These are phyloP conservation scores for Toxotes jaculatrix DNA, from an alignment of 2,113 vertebrate genomes.

Conservation along the genomic window DNA sequence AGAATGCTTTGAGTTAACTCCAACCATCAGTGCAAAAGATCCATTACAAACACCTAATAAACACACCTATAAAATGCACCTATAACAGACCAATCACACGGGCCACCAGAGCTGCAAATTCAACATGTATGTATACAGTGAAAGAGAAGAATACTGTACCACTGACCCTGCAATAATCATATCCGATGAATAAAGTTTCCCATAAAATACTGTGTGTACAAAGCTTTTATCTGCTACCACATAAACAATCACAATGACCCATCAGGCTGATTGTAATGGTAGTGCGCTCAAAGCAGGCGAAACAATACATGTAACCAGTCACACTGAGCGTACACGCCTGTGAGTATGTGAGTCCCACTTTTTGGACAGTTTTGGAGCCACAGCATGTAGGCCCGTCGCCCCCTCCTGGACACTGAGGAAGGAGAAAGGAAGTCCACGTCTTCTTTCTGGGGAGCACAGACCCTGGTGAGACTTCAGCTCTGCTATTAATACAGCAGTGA, in stretches of 20 bases:
- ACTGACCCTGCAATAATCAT: background rate
- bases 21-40: slow-evolving; percentile 21
- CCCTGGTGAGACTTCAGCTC: background rate
- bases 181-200: background rate
- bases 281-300: background rate
- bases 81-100: background rate
- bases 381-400: slow-evolving; percentile 58
- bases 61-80: slow-evolving; percentile 45
- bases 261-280: background rate
- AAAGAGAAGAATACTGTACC: background rate
- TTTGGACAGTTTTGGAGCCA: background rate
- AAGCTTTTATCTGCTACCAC: background rate
- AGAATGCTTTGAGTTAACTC: slow-evolving; percentile 8
- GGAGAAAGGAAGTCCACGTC: background rate
- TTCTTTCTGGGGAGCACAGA: background rate
- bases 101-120: slow-evolving; percentile 13
- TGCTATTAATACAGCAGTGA: too few relatives aligned
- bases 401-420: slow-evolving; percentile 71
- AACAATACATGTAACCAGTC: background rate
- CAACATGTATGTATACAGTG: background rate
- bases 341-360: background rate
- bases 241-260: too few relatives aligned
- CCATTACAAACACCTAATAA: slow-evolving; percentile 44
- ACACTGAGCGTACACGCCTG: too few relatives aligned
- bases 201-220: background rate